These are phyloP conservation scores for Botia almorhae DNA, from an alignment of 2,797 vertebrate species.

Conservation along the genomic window DNA sequence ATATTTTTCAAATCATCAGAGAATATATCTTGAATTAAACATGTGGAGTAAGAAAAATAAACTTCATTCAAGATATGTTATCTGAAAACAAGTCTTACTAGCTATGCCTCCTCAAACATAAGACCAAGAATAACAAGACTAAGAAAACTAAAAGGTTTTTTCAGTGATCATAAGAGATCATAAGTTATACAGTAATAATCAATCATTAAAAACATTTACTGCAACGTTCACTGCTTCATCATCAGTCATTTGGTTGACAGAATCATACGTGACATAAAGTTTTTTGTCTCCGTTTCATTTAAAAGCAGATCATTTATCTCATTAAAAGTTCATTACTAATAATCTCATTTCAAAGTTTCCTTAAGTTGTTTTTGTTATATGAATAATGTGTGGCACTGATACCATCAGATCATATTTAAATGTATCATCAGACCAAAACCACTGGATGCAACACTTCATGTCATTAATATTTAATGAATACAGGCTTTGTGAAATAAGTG, in stretches of 20 bases:
- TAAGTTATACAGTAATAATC: background rate
- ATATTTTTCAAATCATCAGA: background rate
- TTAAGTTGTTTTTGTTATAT: background rate
- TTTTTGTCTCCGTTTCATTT: background rate
- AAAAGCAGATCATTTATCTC: background rate
- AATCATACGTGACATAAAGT: background rate
- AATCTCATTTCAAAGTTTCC: background rate
- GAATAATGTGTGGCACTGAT: background rate
- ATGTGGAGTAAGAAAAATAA: too few species aligned
- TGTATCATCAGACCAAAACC: background rate
- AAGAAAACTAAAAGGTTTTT: background rate
- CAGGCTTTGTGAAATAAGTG: background rate
- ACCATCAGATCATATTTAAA: background rate
- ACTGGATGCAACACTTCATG: background rate
- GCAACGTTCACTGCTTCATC: background rate
- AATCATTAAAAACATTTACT: background rate
- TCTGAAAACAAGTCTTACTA: too few species aligned
- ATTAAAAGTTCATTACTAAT: conserved; percentile 8
- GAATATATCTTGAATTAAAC: too few species aligned
- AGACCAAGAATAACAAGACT: too few species aligned
- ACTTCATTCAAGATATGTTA: too few species aligned
- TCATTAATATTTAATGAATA: background rate
- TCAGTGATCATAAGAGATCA: background rate
- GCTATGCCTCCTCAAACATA: too few species aligned
- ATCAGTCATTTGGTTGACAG: background rate